Evolutionary conservation across 2,113 vertebrate genomes (phyloP).

Genomic region (Dissostichus mawsoni): DNA sequence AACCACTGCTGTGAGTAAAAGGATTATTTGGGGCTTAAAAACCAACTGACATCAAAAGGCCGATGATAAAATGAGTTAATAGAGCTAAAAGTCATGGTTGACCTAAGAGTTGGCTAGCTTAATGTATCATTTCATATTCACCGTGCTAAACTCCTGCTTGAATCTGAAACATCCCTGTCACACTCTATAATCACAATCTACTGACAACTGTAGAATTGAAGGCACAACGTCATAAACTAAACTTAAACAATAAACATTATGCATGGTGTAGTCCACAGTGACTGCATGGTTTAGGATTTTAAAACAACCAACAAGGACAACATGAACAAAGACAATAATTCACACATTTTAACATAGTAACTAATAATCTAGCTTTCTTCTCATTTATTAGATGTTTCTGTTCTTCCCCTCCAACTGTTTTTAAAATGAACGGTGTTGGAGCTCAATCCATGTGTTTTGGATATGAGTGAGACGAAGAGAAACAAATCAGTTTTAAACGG

Average conservation of each 20-base stretch:
- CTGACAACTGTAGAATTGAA: slow-evolving; percentile 19
- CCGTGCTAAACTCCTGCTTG: slow-evolving; percentile 24
- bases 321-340: background rate
- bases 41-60: slow-evolving; percentile 49
- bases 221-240: slow-evolving; percentile 6
- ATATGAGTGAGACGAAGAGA: background rate
- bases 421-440: background rate
- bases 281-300: no score
- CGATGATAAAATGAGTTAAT: slow-evolving; percentile 33
- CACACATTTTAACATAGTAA: background rate
- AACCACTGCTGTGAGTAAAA: slow-evolving; percentile 26
- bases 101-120: slow-evolving; percentile 30
- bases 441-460: slow-evolving; percentile 1
- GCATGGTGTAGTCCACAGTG: background rate
- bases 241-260: no score
- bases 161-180: slow-evolving; percentile 13
- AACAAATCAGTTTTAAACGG: slow-evolving; percentile 6
- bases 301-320: background rate
- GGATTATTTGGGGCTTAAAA: slow-evolving; percentile 42
- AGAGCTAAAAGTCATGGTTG: slow-evolving; percentile 37
- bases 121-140: slow-evolving; percentile 19
- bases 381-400: background rate
- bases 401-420: background rate
- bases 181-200: background rate
- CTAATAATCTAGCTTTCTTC: background rate